phyloP scores from a whole-genome alignment of 2,888 invertebrate species.

The Cryptocephalus primarius region DNA sequence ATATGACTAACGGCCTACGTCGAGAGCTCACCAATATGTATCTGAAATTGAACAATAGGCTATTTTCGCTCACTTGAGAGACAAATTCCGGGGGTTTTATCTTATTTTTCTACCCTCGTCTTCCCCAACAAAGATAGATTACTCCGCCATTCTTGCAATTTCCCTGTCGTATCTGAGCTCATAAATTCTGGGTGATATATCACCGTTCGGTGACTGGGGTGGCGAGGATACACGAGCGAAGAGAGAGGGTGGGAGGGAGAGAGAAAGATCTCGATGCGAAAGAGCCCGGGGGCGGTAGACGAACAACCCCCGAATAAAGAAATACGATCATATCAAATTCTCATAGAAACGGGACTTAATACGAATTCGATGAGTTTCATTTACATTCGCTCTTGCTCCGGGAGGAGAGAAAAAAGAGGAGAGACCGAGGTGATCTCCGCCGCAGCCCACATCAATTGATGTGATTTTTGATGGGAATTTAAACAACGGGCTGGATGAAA shows the following conservation, averaged over 20 bases:
- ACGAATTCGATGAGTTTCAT: conserved; percentile 7
- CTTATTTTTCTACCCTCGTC: conserved; percentile 43
- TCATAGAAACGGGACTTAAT: conserved; percentile 9
- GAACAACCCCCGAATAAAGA: conserved; percentile 24
- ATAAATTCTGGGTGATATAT: conserved; percentile 81
- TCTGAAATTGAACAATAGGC: conserved; percentile 32
- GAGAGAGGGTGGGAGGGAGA: conserved; percentile 7
- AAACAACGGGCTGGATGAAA: conserved; percentile 5
- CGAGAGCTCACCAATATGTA: conserved; percentile 18
- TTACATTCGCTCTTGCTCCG: background rate
- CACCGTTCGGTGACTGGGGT: conserved; percentile 39
- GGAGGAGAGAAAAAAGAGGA: too few relatives aligned
- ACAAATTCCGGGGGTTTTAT: conserved; percentile 39
- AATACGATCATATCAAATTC: conserved; percentile 24
- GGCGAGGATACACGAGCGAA: conserved; percentile 10
- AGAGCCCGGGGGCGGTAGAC: conserved; percentile 11
- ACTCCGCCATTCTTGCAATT: conserved; percentile 88
- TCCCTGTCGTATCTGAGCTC: conserved; percentile 85
- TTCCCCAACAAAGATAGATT: conserved; percentile 72
- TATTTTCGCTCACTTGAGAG: conserved; percentile 36
- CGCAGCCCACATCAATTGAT: too few relatives aligned
- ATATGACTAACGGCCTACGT: conserved; percentile 3
- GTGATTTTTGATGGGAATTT: conserved; percentile 4
- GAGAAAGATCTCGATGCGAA: conserved; percentile 11
- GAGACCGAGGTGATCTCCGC: too few relatives aligned